Percentiles rank a stretch among this genome's conserved stretches.
Evolutionary conservation across 1,140 invertebrate genomes (phyloP).

Genomic region (Capitella teleta): DNA sequence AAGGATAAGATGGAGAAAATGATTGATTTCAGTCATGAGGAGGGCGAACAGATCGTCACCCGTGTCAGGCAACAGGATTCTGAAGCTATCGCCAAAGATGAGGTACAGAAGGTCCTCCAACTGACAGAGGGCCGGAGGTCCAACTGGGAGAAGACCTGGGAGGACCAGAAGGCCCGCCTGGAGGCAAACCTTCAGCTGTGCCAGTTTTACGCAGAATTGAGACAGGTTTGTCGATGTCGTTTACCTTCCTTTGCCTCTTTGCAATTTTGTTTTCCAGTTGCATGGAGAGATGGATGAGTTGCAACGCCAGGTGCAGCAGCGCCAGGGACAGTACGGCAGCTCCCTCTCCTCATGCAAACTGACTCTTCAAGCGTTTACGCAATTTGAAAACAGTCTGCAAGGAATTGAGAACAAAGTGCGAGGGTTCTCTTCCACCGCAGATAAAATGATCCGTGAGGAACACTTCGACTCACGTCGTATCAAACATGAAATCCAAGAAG

Average conservation of each 20-base stretch:
- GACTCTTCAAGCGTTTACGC: conserved; percentile 58
- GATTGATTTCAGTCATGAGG: conserved; percentile 50
- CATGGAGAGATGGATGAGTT: conserved; percentile 59
- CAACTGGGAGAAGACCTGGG: conserved; percentile 52
- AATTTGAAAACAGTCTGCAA: conserved; percentile 69
- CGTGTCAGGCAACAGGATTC: conserved; percentile 60
- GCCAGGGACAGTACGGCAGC: conserved; percentile 60
- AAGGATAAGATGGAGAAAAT: conserved; percentile 50
- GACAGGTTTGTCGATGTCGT: conserved; percentile 32
- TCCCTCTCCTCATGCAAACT: conserved; percentile 57
- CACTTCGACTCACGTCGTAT: conserved; percentile 53
- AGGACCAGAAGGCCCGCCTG: conserved; percentile 50
- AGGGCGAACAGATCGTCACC: conserved; percentile 53
- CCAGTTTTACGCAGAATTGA: conserved; percentile 59
- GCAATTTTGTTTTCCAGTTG: conserved; percentile 55
- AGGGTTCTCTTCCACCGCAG: conserved; percentile 58
- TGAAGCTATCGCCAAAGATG: conserved; percentile 46
- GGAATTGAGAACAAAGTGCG: conserved; percentile 61
- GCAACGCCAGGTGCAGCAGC: conserved; percentile 50
- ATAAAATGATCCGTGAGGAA: conserved; percentile 51
- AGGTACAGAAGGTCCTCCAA: conserved; percentile 53
- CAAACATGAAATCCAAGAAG: conserved; percentile 51
- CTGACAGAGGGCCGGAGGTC: conserved; percentile 44
- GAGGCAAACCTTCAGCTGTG: conserved; percentile 56
- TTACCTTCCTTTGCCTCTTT: neutral